Conservation (phyloP, 2,113 vertebrate species). For the Pristiophorus japonicus region DNA sequence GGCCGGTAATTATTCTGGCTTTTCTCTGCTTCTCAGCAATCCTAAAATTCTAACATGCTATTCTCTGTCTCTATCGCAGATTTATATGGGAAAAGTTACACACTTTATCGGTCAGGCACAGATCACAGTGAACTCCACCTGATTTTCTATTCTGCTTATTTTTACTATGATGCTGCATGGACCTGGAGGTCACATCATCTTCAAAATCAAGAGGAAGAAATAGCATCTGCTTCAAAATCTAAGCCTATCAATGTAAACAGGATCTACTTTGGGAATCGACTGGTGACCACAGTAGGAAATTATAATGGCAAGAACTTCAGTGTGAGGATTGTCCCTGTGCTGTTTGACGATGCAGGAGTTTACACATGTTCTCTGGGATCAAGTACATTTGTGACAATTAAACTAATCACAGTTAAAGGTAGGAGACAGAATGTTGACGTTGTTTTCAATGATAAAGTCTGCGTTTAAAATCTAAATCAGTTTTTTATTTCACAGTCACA, state of each 20-base stretch:
- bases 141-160: neutral
- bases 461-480: neutral
- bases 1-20: neutral
- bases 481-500: slow-evolving; percentile 23
- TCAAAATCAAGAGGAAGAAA: neutral
- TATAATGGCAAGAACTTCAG: neutral
- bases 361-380: neutral
- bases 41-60: neutral
- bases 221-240: neutral
- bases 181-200: neutral
- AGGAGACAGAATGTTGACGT: neutral
- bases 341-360: neutral
- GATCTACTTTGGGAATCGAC: neutral
- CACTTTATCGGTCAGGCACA: neutral
- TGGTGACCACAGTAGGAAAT: neutral
- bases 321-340: neutral
- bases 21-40: neutral
- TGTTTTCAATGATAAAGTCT: neutral
- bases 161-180: neutral
- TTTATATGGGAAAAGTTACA: neutral
- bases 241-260: neutral
- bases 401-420: slow-evolving; percentile 23
- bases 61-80: neutral
- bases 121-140: slow-evolving; percentile 1
- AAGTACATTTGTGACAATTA: neutral